Percentiles rank a stretch among this genome's conserved stretches.
Evolutionary conservation across 1,140 invertebrate genomes (phyloP).

Genomic region (Phymastichus coffea): DNA sequence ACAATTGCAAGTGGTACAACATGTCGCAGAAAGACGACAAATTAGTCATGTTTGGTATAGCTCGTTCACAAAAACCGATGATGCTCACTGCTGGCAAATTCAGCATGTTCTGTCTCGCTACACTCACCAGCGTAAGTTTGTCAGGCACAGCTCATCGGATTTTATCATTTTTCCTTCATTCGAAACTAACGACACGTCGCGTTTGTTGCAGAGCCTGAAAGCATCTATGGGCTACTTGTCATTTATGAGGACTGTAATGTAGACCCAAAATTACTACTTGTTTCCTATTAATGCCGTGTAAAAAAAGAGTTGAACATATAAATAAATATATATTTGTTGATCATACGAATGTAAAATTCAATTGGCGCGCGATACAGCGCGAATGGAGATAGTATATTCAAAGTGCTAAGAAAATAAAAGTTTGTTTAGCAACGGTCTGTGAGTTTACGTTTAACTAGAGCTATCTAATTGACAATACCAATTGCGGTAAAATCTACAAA

Average conservation of each 20-base stretch:
- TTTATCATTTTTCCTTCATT: not conserved
- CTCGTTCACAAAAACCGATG: constrained; percentile 27
- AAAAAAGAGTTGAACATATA: too few species aligned
- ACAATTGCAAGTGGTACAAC: constrained; percentile 28
- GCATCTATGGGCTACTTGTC: constrained; percentile 35
- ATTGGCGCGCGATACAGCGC: too few species aligned
- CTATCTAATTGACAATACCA: too few species aligned
- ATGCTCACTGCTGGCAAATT: constrained; percentile 38
- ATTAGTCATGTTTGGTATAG: constrained; percentile 32
- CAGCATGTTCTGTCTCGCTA: constrained; percentile 30
- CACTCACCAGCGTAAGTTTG: constrained; percentile 35
- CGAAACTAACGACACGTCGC: not conserved
- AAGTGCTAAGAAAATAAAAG: too few species aligned
- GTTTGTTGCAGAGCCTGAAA: constrained; percentile 30
- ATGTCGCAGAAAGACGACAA: constrained; percentile 26
- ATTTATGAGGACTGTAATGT: constrained; percentile 32
- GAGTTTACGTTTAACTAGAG: too few species aligned
- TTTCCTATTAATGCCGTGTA: too few species aligned
- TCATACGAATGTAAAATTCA: too few species aligned
- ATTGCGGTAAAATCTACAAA: too few species aligned
- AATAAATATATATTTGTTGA: too few species aligned
- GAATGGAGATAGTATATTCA: too few species aligned
- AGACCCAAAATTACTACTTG: too few species aligned
- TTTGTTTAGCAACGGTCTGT: too few species aligned
- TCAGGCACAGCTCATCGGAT: not conserved